A percentile compares a stretch with the other conserved stretches of the same genome.
Conservation (phyloP, 30 jellyfish, hydroid and myxozoan species). For the Chrysaora quinquecirrha region DNA sequence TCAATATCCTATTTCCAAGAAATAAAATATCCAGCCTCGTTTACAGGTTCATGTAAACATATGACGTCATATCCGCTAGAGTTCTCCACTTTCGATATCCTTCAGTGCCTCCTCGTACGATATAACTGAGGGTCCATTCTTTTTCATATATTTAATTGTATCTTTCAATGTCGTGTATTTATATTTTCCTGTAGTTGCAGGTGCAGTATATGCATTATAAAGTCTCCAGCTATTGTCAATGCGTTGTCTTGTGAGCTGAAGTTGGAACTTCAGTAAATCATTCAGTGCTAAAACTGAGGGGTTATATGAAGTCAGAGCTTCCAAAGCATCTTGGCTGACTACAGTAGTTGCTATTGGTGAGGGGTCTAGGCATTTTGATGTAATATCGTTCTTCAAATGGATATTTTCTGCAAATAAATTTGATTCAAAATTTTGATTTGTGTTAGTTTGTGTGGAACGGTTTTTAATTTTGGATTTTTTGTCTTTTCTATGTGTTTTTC, state of each 20-base stretch:
- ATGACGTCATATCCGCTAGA: too few relatives aligned
- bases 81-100: slow-evolving; percentile 46
- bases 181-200: slow-evolving; percentile 41
- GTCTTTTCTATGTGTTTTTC: background rate
- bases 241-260: slow-evolving; percentile 74
- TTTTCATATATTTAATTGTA: slow-evolving; percentile 68
- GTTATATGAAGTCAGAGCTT: slow-evolving; percentile 71
- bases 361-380: slow-evolving; percentile 57
- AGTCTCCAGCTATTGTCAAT: slow-evolving; percentile 83
- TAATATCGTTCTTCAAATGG: background rate
- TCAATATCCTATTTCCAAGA: too few relatives aligned
- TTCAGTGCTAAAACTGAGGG: slow-evolving; percentile 86
- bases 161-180: slow-evolving; percentile 76
- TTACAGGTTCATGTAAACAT: too few relatives aligned
- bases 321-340: slow-evolving; percentile 67
- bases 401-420: background rate
- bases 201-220: slow-evolving; percentile 79
- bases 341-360: slow-evolving; percentile 74
- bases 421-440: background rate
- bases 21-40: too few relatives aligned
- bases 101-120: slow-evolving; percentile 79
- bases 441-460: background rate
- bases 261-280: slow-evolving; percentile 79
- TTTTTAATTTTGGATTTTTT: background rate
- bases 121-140: slow-evolving; percentile 70